These are phyloP conservation scores for Campoletis sonorensis DNA, from an alignment of 1,140 invertebrate genomes.

Conservation along the genomic window DNA sequence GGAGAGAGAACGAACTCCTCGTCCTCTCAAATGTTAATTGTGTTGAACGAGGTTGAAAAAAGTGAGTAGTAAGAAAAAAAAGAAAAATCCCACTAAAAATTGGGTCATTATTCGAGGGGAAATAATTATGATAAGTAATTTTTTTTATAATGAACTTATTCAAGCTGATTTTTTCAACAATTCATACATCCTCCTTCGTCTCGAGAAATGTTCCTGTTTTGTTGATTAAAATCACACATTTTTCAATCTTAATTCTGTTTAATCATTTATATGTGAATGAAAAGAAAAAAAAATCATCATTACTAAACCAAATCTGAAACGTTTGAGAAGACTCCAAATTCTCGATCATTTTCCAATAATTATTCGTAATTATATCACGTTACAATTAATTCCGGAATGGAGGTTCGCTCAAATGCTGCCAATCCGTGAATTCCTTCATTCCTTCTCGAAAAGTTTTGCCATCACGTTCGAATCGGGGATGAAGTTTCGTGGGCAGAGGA, in stretches of 20 bases:
- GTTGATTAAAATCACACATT: too few relatives aligned
- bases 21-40: not conserved
- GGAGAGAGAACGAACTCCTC: not conserved
- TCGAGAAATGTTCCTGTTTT: too few relatives aligned
- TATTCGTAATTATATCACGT: not conserved
- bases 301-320: too few relatives aligned
- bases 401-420: not conserved
- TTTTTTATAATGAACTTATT: not conserved
- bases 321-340: too few relatives aligned
- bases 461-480: not conserved
- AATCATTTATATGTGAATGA: too few relatives aligned
- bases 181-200: too few relatives aligned
- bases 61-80: too few relatives aligned
- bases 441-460: constrained; percentile 8
- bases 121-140: not conserved
- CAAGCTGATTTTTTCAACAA: too few relatives aligned
- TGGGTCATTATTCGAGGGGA: not conserved
- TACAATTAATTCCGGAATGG: not conserved
- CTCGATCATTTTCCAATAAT: too few relatives aligned
- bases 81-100: not conserved
- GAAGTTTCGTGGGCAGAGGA: not conserved
- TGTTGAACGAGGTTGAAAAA: not conserved
- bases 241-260: too few relatives aligned
- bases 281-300: too few relatives aligned
- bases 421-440: constrained; percentile 13